These are phyloP conservation scores for Pristionchus exspectatus DNA, from an alignment of 2,888 invertebrate genomes.

Conservation along the genomic window DNA sequence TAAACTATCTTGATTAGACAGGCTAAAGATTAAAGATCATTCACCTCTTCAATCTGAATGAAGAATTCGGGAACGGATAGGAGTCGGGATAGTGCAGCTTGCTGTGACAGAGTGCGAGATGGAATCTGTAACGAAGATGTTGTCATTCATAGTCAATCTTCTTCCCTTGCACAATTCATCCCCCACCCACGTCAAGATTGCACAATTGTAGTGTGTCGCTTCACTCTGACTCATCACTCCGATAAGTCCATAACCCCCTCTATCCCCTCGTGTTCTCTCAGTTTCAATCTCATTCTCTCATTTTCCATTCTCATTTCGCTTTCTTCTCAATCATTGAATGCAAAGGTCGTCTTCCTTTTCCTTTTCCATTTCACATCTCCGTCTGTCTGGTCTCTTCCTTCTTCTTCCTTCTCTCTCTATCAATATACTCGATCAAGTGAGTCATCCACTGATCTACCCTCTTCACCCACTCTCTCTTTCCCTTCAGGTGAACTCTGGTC, in stretches of 20 bases:
- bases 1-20: not conserved
- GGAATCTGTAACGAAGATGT: conserved; percentile 29
- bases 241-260: not conserved
- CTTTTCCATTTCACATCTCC: conserved; percentile 14
- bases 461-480: not conserved
- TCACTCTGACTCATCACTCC: conserved; percentile 4
- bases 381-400: conserved; percentile 13
- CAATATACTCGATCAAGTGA: conserved; percentile 15
- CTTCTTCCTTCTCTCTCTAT: not conserved
- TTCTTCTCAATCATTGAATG: conserved; percentile 15
- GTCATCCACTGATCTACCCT: not conserved
- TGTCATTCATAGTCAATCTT: not conserved
- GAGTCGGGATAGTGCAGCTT: conserved; percentile 51
- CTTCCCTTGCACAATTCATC: not conserved
- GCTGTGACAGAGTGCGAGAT: conserved; percentile 28
- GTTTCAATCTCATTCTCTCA: not conserved
- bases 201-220: not conserved
- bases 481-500: not conserved
- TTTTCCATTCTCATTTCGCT: conserved; percentile 33
- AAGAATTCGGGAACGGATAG: conserved; percentile 52
- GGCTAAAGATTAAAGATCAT: not conserved
- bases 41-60: conserved; percentile 52
- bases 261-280: too few relatives aligned
- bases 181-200: conserved; percentile 2
- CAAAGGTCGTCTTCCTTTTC: conserved; percentile 6